Conservation (phyloP, 2,113 vertebrate species). For the Phrynosoma platyrhinos region DNA sequence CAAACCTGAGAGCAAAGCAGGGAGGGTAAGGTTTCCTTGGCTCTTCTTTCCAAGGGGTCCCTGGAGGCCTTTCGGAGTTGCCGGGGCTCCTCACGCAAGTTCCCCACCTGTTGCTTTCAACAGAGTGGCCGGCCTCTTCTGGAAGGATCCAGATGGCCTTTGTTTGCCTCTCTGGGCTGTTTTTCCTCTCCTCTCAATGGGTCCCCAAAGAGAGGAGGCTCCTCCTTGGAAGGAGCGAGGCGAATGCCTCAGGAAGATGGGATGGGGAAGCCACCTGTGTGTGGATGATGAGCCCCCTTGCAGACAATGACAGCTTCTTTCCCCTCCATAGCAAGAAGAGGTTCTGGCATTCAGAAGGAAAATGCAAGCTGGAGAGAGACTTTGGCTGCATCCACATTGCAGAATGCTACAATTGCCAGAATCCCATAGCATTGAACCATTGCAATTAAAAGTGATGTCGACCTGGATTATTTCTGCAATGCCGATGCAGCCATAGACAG, state of each 20-base stretch:
- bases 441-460: too few relatives aligned
- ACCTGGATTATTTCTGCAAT: too few relatives aligned
- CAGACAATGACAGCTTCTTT: too few relatives aligned
- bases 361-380: too few relatives aligned
- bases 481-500: too few relatives aligned
- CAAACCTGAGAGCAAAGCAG: constrained; percentile 4
- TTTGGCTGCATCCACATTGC: too few relatives aligned
- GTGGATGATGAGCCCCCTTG: too few relatives aligned
- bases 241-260: not conserved
- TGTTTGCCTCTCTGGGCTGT: accelerated
- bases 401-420: too few relatives aligned
- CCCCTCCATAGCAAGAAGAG: too few relatives aligned
- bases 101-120: not conserved
- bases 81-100: accelerated
- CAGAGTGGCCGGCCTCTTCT: accelerated
- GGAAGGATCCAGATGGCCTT: not conserved
- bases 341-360: too few relatives aligned
- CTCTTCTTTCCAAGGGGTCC: not conserved
- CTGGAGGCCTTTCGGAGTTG: not conserved
- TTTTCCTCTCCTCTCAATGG: not conserved
- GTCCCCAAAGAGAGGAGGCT: not conserved
- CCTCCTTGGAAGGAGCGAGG: constrained; percentile 7
- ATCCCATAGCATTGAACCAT: too few relatives aligned
- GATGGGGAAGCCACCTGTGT: too few relatives aligned
- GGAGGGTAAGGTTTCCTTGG: not conserved